These are phyloP conservation scores for Upupa epops DNA, from an alignment of 2,113 vertebrate species.

Conservation along the genomic window DNA sequence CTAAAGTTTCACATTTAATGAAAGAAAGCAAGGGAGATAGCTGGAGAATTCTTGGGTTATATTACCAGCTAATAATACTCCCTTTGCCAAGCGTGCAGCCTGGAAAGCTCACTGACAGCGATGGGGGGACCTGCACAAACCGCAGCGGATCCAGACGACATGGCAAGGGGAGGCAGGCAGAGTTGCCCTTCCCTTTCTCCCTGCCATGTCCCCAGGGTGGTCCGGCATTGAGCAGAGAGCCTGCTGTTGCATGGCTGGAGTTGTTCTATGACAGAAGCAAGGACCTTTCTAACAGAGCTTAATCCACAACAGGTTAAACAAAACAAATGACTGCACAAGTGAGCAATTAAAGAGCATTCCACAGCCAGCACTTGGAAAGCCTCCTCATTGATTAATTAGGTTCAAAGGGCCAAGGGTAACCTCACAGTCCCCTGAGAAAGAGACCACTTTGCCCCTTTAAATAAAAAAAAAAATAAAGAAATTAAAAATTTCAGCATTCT, in stretches of 20 bases:
- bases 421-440: conserved; percentile 11
- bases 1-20: conserved; percentile 7
- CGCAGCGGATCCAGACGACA: fast-evolving
- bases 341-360: conserved; percentile 59
- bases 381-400: conserved; percentile 37
- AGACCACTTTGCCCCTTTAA: conserved; percentile 34
- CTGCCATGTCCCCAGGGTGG: fast-evolving
- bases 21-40: neutral
- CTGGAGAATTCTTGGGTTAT: conserved; percentile 4
- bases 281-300: neutral
- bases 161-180: neutral
- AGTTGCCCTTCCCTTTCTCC: neutral
- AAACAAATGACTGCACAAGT: conserved; percentile 60
- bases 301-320: neutral
- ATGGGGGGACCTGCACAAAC: fast-evolving
- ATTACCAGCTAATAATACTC: neutral
- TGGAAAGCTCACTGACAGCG: neutral
- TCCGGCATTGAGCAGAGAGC: fast-evolving
- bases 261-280: neutral
- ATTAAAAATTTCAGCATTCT: neutral
- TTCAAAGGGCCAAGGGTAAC: conserved; percentile 49
- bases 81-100: neutral
- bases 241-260: neutral
- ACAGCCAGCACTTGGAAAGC: neutral
- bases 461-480: neutral